A percentile compares a stretch with the other conserved stretches of the same genome.
Evolutionary conservation across 2,797 vertebrate genomes (phyloP).

Genomic region (Aratinga solstitialis): DNA sequence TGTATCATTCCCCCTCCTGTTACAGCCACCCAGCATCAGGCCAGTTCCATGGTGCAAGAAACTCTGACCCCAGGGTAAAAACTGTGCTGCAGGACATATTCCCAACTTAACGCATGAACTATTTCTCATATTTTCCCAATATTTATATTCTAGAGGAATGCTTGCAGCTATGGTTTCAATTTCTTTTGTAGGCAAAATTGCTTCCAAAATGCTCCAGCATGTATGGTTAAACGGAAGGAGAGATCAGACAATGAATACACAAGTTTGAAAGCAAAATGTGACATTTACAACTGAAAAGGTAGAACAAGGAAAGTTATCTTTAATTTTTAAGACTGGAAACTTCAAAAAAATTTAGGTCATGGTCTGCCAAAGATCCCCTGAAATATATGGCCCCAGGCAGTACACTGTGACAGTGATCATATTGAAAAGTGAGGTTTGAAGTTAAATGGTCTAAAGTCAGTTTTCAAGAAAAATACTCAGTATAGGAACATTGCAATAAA

Average conservation of each 20-base stretch:
- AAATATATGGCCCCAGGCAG: background rate
- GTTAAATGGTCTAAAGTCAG: background rate
- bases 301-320: background rate
- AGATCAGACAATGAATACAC: background rate
- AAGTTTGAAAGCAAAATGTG: background rate
- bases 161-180: background rate
- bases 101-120: background rate
- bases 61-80: background rate
- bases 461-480: background rate
- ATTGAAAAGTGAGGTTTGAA: background rate
- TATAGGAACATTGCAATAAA: background rate
- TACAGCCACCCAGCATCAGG: background rate
- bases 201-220: background rate
- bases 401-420: background rate
- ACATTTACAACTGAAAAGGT: background rate
- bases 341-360: background rate
- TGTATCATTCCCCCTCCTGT: background rate
- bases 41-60: background rate
- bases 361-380: background rate
- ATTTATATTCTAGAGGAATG: background rate
- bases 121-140: background rate
- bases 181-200: background rate
- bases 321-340: background rate
- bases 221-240: background rate
- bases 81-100: background rate